Base-by-base conservation (phyloP, 2,888 invertebrate genomes). In the Tholera decimalis region DNA sequence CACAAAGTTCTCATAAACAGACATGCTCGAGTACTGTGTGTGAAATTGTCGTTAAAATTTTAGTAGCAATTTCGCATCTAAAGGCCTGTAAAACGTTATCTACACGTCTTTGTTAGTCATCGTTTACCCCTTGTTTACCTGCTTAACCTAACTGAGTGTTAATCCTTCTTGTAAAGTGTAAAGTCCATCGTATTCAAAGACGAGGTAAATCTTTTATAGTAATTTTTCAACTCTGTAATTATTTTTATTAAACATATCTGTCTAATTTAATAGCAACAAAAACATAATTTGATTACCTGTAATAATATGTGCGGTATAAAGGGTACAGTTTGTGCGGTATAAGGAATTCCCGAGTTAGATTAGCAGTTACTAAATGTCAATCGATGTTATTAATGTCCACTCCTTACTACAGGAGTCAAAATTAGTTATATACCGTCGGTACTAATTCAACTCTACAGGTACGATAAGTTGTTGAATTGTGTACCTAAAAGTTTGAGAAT, bases 1-100 rank as follows among this genome's bases (percentile, higher is more conserved):
- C 24, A 24, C 55, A 39, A 33, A 37, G 44, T 33, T 30, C 41
- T 28, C 51, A 41, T 74, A 69, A 74, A 74, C 47, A 64, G 60
- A 67, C 66, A 49, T 49, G 55, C 71, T 81, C 75, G 82, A 82
- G 77, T 79, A 47, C 44, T 26, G 79, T 83, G 82, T 80, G 77
- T 73, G 73, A 74, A 81, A 78, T 78, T 68, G 83, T 86, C 89
- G 87, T 90, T 84, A 91, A 91, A 89, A 60, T 88, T 90, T 90
- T 88, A 91, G 85, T 88, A 83, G 85, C 86, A 83, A 86, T 90
- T 88, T 87, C 80, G 77, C 77, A 77, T 83, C 80, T 78, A 78
- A 81, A 75, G 79, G 77, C 75, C 78, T 83, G 83, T 83, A 85
- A 86, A 86, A 83, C 73, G 84, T 89, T 88, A 90, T 91, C 87